Evolutionary conservation across 2,113 vertebrate genomes (phyloP).

Genomic region (Aldabrachelys gigantea): DNA sequence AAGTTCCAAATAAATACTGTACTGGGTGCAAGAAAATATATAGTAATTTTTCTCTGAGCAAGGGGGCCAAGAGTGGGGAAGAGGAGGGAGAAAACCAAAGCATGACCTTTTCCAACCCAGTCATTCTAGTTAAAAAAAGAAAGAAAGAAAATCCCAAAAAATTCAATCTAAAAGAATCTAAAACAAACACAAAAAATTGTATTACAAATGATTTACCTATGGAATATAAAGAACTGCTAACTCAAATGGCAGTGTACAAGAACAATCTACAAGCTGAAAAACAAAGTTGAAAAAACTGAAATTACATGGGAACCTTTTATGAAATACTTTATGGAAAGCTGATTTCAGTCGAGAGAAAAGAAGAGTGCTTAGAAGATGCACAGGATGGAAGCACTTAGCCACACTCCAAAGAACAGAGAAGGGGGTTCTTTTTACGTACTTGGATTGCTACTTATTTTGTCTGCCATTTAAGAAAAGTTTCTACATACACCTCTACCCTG

Average conservation of each 20-base stretch:
- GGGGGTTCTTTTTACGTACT: background rate
- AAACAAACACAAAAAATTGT: background rate
- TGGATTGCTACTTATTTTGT: background rate
- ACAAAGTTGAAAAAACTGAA: background rate
- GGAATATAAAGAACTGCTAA: background rate
- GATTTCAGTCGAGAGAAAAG: background rate
- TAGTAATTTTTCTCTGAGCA: background rate
- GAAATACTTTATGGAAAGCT: background rate
- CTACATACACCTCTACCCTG: too few relatives aligned
- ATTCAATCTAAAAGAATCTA: background rate
- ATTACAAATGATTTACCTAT: background rate
- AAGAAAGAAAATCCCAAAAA: too few relatives aligned
- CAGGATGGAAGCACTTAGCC: background rate
- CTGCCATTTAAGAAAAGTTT: background rate
- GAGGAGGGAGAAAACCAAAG: background rate
- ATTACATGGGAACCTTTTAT: background rate
- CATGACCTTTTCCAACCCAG: background rate
- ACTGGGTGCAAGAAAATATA: background rate
- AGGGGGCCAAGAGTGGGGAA: background rate
- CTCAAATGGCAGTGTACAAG: background rate
- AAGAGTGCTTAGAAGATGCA: background rate
- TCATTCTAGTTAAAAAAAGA: background rate
- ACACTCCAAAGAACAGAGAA: background rate
- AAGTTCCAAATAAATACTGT: background rate
- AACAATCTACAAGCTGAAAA: background rate